These are phyloP conservation scores for Ardeotis arabs DNA, from an alignment of 2,113 vertebrate species.

Conservation along the genomic window DNA sequence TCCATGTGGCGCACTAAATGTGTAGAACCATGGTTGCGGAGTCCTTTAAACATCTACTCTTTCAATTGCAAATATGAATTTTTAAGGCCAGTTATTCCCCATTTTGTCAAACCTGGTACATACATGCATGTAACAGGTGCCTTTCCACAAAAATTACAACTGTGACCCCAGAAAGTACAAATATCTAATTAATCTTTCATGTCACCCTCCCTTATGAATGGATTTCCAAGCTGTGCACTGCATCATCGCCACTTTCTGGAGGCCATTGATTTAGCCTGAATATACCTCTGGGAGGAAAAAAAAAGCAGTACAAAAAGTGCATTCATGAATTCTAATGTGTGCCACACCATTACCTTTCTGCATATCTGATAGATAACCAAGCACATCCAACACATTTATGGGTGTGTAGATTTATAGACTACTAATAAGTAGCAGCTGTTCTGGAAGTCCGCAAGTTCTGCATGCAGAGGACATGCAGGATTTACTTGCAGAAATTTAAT, in stretches of 20 bases:
- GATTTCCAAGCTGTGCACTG: background rate
- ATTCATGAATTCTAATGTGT: background rate
- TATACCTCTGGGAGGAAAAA: background rate
- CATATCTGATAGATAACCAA: background rate
- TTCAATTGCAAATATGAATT: background rate
- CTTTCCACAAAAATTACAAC: background rate
- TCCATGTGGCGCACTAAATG: rapidly evolving
- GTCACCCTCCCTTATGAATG: background rate
- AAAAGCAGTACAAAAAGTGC: background rate
- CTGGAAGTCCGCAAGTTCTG: background rate
- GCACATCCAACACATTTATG: background rate
- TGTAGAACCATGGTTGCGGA: background rate
- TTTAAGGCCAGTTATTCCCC: background rate
- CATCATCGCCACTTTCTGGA: background rate
- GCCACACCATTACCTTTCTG: conserved; percentile 13
- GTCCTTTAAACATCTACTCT: background rate
- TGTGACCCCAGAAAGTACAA: background rate
- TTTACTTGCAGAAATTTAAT: background rate
- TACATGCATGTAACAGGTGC: background rate
- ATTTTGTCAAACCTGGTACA: background rate
- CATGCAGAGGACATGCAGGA: background rate
- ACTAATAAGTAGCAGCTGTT: background rate
- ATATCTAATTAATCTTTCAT: background rate
- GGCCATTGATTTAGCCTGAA: background rate
- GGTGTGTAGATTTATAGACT: background rate